Evolutionary conservation across 2,113 vertebrate species (phyloP).

Genomic region (Cathartes aura): DNA sequence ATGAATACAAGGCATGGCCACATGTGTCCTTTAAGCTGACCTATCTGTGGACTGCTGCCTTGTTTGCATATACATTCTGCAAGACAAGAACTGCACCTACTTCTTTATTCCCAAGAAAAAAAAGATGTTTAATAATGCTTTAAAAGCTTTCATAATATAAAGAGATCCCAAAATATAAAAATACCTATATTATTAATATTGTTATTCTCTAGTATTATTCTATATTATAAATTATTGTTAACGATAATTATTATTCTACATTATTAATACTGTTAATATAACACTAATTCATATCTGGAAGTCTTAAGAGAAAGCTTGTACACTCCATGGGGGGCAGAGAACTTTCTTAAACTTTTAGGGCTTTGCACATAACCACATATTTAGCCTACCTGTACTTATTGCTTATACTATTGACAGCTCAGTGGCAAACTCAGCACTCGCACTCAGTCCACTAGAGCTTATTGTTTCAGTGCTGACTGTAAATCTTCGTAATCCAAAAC

Average conservation of each 20-base stretch:
- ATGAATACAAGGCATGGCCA: background rate
- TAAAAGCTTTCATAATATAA: background rate
- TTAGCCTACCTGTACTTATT: background rate
- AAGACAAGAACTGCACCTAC: background rate
- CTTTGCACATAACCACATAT: background rate
- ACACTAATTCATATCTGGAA: background rate
- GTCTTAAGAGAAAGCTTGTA: background rate
- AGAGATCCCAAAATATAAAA: background rate
- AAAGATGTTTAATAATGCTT: background rate
- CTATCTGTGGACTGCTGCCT: background rate
- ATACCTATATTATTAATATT: background rate
- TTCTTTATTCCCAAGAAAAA: background rate
- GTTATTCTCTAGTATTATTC: background rate
- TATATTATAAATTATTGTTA: background rate
- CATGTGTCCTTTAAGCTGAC: background rate
- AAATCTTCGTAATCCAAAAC: background rate
- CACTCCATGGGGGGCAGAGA: background rate
- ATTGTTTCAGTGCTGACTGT: background rate
- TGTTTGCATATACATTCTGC: background rate
- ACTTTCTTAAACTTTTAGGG: background rate
- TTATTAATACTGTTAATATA: background rate
- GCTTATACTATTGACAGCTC: background rate
- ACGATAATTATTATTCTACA: background rate
- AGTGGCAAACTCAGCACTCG: background rate
- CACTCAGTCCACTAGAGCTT: background rate